phyloP scores from a whole-genome alignment of 2,797 vertebrate genomes.

The Sciurus carolinensis region DNA sequence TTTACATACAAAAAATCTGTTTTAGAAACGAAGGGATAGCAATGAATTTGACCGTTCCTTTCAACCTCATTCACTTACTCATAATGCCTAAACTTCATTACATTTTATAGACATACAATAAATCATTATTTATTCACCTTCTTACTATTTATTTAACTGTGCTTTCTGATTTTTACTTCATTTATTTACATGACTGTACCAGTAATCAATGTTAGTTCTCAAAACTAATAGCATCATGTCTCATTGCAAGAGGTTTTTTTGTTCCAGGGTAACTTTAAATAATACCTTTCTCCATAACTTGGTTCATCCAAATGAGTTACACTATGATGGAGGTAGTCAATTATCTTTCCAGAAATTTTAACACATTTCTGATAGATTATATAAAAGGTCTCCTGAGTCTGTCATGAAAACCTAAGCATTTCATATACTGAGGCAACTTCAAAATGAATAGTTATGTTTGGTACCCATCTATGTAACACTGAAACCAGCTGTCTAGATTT shows the following conservation, averaged over 20 bases:
- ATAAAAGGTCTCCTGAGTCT: slow-evolving; percentile 28
- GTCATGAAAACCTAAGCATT: slow-evolving; percentile 41
- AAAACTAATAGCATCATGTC: slow-evolving; percentile 43
- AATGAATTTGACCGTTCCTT: not conserved
- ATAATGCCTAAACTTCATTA: not conserved
- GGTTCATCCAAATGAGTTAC: slow-evolving; percentile 53
- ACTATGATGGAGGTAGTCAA: slow-evolving; percentile 36
- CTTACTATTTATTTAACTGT: not conserved
- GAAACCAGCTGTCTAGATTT: not conserved
- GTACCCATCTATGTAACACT: not conserved
- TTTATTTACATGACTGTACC: slow-evolving; percentile 30
- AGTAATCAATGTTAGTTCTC: slow-evolving; percentile 21
- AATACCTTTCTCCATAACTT: not conserved
- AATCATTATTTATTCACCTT: slow-evolving; percentile 25
- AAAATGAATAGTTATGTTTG: slow-evolving; percentile 50
- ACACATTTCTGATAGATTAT: slow-evolving; percentile 60
- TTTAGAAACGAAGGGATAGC: not conserved
- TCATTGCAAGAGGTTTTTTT: slow-evolving; percentile 29
- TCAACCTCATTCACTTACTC: slow-evolving; percentile 18
- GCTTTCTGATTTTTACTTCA: slow-evolving; percentile 29
- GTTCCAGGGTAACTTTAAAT: slow-evolving; percentile 54
- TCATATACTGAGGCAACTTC: slow-evolving; percentile 12
- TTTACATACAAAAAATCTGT: not conserved
- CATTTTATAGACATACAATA: not conserved
- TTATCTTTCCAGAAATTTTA: not conserved